Percentiles rank a stretch among this genome's conserved stretches.
Evolutionary conservation across 1,140 invertebrate species (phyloP).

Genomic region (Lethrus apterus): DNA sequence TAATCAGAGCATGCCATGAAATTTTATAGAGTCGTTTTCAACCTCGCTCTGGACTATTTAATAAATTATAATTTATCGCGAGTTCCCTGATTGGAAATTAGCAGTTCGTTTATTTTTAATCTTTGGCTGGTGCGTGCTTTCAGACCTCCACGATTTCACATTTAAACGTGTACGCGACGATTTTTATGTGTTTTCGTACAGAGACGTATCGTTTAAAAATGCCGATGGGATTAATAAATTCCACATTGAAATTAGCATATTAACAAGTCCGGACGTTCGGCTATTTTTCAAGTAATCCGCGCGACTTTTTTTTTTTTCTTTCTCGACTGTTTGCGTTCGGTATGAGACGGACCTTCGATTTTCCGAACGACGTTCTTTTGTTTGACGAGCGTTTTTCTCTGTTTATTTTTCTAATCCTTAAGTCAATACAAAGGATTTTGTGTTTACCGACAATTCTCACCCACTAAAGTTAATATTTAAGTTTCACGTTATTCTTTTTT

Average conservation of each 20-base stretch:
- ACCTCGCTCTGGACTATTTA: no score
- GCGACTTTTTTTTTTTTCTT: neutral
- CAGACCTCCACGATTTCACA: slow-evolving; percentile 6
- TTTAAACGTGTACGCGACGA: slow-evolving; percentile 3
- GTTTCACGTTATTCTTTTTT: slow-evolving; percentile 14
- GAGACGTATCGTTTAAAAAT: slow-evolving; percentile 6
- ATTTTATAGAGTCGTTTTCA: no score
- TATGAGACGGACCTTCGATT: neutral
- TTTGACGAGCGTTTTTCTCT: slow-evolving; percentile 12
- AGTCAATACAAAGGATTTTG: slow-evolving; percentile 14
- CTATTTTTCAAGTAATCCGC: neutral
- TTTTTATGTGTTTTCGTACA: neutral
- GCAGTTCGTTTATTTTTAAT: slow-evolving; percentile 8
- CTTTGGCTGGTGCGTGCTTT: neutral
- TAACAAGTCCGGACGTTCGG: neutral
- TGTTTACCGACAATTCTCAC: slow-evolving; percentile 19
- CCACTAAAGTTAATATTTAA: slow-evolving; percentile 16
- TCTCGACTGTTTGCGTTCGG: neutral
- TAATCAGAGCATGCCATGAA: slow-evolving; percentile 7
- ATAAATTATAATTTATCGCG: slow-evolving; percentile 5
- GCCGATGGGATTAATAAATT: neutral
- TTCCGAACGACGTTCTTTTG: slow-evolving; percentile 2
- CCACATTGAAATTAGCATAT: slow-evolving; percentile 6
- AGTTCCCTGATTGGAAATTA: slow-evolving; percentile 1
- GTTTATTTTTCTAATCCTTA: slow-evolving; percentile 13